Base-by-base conservation (phyloP, 1,140 invertebrate genomes). In the Eriocheir sinensis region DNA sequence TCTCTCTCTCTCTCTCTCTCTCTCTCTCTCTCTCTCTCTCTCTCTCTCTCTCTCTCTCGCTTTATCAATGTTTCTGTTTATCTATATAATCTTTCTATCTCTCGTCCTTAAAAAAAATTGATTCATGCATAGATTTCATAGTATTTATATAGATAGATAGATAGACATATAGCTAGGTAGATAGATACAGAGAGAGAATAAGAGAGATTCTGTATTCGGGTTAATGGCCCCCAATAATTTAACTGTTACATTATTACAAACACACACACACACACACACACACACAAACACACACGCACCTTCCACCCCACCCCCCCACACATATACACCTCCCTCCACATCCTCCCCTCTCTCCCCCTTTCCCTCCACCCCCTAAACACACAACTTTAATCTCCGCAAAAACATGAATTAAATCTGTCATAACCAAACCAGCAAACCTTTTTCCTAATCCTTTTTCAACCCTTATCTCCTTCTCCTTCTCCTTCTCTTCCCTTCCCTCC, bases 1-100 rank as follows among this genome's bases (percentile, higher is more conserved):
- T 72, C 60, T 72, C 60, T 72, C 60, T 72, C 60, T 72, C 60
- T 72, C 60, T 72, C 53, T 60, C 53, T 60, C 53, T 60, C 53
- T 60, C 53, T 60, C 17, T 6, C 4, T 60, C 4, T 60, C 6
- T 60, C 4, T 21, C 53, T 60, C 53, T 60, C 60, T 72, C 8
- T n/a, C 12, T 27, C 3, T 72, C 0, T 72, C n/a, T n/a, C n/a
- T n/a, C n/a, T n/a, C n/a, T n/a, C n/a, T n/a, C n/a, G n/a, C n/a
- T n/a, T n/a, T n/a, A n/a, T n/a, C n/a, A n/a, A n/a, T n/a, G n/a
- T n/a, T n/a, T n/a, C n/a, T n/a, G n/a, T n/a, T n/a, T n/a, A n/a
- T n/a, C n/a, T n/a, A n/a, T n/a, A n/a, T n/a, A n/a, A n/a, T n/a
- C n/a, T n/a, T n/a, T n/a, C n/a, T n/a, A n/a, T n/a, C n/a, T n/a